A percentile compares a stretch with the other conserved stretches of the same genome.
phyloP scores from a whole-genome alignment of 2,113 vertebrate species.

The Sinosuthora webbiana region DNA sequence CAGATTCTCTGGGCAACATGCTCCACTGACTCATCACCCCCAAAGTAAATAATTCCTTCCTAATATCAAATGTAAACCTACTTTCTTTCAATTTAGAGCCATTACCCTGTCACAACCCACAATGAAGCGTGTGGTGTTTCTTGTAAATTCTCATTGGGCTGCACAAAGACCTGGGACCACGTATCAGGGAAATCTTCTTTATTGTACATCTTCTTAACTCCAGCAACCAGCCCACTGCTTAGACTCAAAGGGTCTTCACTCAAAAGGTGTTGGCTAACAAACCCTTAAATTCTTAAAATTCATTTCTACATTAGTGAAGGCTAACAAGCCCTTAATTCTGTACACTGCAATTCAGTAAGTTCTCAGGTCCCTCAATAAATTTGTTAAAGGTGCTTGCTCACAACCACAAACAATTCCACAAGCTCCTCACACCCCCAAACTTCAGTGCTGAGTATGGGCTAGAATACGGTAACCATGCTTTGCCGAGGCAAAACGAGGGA shows the following conservation, averaged over 20 bases:
- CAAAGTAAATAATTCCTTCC: not conserved
- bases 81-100: not conserved
- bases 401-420: not conserved
- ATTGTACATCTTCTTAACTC: not conserved
- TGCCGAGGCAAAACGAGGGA: not conserved
- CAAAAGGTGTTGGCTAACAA: not conserved
- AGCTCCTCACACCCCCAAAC: not conserved
- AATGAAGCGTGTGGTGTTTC: not conserved
- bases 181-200: not conserved
- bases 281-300: not conserved
- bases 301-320: not conserved
- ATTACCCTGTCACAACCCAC: too few species aligned
- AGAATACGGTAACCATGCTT: not conserved
- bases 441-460: not conserved
- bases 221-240: not conserved
- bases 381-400: too few species aligned
- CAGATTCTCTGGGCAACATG: not conserved
- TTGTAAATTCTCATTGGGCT: not conserved
- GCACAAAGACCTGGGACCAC: rapidly evolving
- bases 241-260: not conserved
- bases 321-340: not conserved
- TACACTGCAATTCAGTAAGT: not conserved
- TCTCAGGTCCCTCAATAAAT: not conserved
- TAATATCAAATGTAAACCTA: not conserved
- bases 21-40: not conserved